These are phyloP conservation scores for Rhopalosiphum padi DNA, from an alignment of 1,140 invertebrate genomes.

Conservation along the genomic window DNA sequence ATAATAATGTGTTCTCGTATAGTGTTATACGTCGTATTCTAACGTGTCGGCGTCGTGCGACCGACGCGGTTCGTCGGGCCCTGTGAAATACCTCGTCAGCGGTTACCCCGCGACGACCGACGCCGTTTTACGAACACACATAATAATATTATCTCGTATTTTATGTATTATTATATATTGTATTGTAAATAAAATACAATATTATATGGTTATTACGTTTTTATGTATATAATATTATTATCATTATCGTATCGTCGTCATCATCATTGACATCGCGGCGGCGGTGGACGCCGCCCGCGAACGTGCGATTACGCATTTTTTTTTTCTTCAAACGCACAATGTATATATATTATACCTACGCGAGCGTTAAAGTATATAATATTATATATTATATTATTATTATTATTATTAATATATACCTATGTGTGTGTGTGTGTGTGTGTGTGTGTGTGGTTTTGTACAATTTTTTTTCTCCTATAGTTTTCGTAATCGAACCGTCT, in stretches of 20 bases:
- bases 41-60: background rate
- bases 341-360: background rate
- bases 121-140: background rate
- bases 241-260: background rate
- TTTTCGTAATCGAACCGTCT: background rate
- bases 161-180: background rate
- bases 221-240: too few relatives aligned
- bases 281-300: too few relatives aligned
- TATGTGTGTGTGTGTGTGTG: background rate
- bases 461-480: background rate
- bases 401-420: background rate
- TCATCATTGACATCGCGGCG: background rate
- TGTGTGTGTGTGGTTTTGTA: background rate
- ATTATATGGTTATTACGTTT: background rate
- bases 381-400: background rate
- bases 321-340: background rate
- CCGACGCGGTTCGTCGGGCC: too few relatives aligned
- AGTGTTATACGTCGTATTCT: background rate
- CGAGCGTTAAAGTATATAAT: background rate
- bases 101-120: background rate
- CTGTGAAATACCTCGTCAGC: background rate
- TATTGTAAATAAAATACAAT: background rate
- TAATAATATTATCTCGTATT: background rate
- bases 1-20: background rate
- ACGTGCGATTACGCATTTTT: background rate